Conservation (phyloP, 2,888 invertebrate species). For the Endomychus coccineus region DNA sequence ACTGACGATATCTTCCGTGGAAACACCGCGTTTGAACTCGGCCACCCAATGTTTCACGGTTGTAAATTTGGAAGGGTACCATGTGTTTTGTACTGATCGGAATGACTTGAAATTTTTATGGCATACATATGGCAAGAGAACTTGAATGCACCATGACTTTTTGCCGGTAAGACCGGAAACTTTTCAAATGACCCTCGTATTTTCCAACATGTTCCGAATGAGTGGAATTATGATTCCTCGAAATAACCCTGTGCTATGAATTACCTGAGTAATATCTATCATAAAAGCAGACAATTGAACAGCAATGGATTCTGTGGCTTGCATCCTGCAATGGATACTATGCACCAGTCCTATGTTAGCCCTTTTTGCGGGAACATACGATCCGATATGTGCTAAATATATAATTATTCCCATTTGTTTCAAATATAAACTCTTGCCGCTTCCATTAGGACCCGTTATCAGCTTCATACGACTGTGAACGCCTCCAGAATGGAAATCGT, state of each 20-base stretch:
- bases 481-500: conserved; percentile 57
- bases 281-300: conserved; percentile 79
- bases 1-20: no score
- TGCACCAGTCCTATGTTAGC: conserved; percentile 66
- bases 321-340: conserved; percentile 69
- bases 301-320: conserved; percentile 68
- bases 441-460: conserved; percentile 83
- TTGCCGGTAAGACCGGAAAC: no score
- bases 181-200: no score
- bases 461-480: conserved; percentile 59
- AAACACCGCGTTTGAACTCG: no score
- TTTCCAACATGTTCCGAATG: no score
- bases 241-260: conserved; percentile 5
- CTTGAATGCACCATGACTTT: no score
- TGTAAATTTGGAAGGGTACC: no score
- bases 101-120: no score
- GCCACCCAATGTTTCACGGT: no score
- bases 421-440: conserved; percentile 87
- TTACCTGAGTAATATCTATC: conserved; percentile 74
- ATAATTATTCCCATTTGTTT: conserved; percentile 75
- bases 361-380: conserved; percentile 74
- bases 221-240: no score
- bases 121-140: no score
- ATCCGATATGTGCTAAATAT: conserved; percentile 82
- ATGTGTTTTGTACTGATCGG: no score